These are phyloP conservation scores for Nanger granti DNA, from an alignment of 2,113 vertebrate genomes.

Conservation along the genomic window DNA sequence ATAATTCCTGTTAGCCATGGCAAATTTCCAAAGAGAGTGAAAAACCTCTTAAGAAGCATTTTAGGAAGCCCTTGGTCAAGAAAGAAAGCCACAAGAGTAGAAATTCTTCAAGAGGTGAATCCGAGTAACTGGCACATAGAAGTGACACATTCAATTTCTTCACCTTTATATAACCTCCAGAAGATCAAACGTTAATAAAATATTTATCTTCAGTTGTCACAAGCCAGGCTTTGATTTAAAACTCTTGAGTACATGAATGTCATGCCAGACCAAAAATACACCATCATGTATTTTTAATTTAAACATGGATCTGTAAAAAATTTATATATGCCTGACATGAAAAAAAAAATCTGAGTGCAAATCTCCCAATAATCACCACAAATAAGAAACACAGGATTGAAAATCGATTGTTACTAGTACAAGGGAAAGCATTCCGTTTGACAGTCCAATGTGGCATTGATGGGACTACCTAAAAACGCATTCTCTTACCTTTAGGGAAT, in stretches of 20 bases:
- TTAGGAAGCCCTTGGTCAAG: background rate
- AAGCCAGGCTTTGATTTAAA: slow-evolving; percentile 67
- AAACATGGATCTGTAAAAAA: slow-evolving; percentile 58
- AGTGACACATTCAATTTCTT: slow-evolving; percentile 46
- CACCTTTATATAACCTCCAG: slow-evolving; percentile 43
- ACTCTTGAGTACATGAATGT: slow-evolving; percentile 26
- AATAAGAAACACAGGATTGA: slow-evolving; percentile 37
- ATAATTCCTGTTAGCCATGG: background rate
- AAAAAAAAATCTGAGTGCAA: slow-evolving; percentile 7
- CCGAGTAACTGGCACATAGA: background rate
- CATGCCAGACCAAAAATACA: slow-evolving; percentile 58
- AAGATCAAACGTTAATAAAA: slow-evolving; percentile 59
- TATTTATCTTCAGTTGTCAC: slow-evolving; percentile 58
- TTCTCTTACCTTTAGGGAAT: slow-evolving; percentile 94
- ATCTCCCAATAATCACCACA: background rate
- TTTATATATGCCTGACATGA: background rate
- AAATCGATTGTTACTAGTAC: slow-evolving; percentile 11
- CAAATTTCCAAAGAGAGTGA: background rate
- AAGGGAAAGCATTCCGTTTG: background rate
- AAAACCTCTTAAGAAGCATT: background rate
- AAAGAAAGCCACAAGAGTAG: background rate
- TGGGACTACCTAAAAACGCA: background rate
- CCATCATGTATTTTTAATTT: slow-evolving; percentile 59
- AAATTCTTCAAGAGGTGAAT: slow-evolving; percentile 12
- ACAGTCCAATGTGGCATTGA: background rate